These are phyloP conservation scores for Hemitrygon akajei DNA, from an alignment of 2,797 vertebrate genomes.

Conservation along the genomic window DNA sequence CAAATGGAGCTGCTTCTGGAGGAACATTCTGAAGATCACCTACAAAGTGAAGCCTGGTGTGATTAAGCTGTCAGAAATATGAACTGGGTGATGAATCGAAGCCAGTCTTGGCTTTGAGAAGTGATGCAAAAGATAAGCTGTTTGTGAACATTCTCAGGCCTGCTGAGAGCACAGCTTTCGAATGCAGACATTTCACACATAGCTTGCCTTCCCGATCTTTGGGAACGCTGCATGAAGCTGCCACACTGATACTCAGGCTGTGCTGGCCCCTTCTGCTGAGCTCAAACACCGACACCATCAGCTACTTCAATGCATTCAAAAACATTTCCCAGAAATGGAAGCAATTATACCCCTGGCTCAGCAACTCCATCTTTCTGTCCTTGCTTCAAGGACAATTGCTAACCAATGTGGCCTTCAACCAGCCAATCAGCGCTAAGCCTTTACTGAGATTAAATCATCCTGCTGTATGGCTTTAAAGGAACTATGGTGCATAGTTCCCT, in stretches of 20 bases:
- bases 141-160: neutral
- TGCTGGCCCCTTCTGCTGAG: neutral
- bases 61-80: neutral
- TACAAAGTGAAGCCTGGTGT: neutral
- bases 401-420: neutral
- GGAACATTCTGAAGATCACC: neutral
- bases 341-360: neutral
- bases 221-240: neutral
- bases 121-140: neutral
- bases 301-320: neutral
- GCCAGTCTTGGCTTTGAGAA: neutral
- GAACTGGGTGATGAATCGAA: neutral
- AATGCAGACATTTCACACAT: neutral
- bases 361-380: neutral
- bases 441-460: neutral
- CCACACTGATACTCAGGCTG: neutral
- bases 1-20: neutral
- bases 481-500: too few relatives aligned
- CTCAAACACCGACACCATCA: neutral
- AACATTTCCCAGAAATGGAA: too few relatives aligned
- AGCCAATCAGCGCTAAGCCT: neutral
- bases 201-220: neutral
- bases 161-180: neutral
- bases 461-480: too few relatives aligned
- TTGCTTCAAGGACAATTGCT: neutral